Conservation (phyloP, 2,888 invertebrate species). For the Allacma fusca region DNA sequence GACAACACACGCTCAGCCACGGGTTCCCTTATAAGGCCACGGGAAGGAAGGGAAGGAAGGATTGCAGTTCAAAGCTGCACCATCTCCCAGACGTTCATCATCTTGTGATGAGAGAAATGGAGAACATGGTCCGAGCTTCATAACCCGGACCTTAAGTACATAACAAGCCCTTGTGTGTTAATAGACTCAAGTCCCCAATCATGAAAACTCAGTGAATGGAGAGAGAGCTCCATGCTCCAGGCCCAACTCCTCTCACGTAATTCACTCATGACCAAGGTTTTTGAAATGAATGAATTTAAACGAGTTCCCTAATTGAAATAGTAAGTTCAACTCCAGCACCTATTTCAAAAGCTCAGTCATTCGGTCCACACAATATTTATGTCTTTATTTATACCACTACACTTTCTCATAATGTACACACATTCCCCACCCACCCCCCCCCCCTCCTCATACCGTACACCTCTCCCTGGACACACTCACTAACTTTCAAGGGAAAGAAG, state of each 20-base stretch:
- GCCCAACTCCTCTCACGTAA: constrained; percentile 26
- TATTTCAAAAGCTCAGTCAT: no score
- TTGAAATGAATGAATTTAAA: constrained; percentile 41
- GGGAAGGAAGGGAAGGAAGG: background rate
- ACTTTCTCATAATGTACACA: background rate
- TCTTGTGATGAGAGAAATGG: constrained; percentile 26
- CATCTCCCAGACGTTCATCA: constrained; percentile 28
- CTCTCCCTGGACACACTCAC: no score
- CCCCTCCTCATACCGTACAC: no score
- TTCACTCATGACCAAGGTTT: background rate
- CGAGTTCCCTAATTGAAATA: constrained; percentile 51
- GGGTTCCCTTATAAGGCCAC: constrained; percentile 25
- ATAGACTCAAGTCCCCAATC: constrained; percentile 30
- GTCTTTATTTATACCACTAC: constrained; percentile 10
- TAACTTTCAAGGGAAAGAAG: no score
- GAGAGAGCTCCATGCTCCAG: constrained; percentile 12
- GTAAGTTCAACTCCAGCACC: constrained; percentile 32
- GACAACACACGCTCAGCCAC: constrained; percentile 15
- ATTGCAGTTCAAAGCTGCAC: background rate
- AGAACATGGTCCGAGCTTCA: background rate
- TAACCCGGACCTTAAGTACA: constrained; percentile 27
- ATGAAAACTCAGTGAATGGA: background rate
- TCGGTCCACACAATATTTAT: constrained; percentile 2
- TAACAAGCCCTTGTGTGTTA: constrained; percentile 27
- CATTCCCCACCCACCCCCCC: no score